Evolutionary conservation across 1,140 invertebrate species (phyloP), one percentile per base, ranked within the genome.

Genomic region (Ptiloglossa arizonensis): DNA sequence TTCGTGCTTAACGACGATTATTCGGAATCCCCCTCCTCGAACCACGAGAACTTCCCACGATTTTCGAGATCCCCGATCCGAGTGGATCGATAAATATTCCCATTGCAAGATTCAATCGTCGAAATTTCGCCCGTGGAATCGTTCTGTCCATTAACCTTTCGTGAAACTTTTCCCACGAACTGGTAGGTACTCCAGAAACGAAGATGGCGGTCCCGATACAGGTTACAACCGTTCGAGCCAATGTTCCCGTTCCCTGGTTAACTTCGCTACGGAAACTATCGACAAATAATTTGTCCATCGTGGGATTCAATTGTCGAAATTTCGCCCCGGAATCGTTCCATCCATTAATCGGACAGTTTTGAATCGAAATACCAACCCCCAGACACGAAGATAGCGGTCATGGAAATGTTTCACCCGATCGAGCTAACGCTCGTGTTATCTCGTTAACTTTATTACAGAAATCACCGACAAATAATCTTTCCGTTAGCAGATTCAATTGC

Each of bases 331-430:
- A 44, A 62, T 62, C 41, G 56, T 50, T 50, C 46, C 5, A 74
- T 75, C 29, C 44, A 54, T 75, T 75, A 68, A 67, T 46, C n/a
- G 72, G 27, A 11, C 50, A 56, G 27, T 44, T 67, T 52, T 46
- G 19, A 6, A 27, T 24, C 8, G 5, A 19, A 46, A 46, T 44
- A 46, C 29, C n/a, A 13, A n/a, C n/a, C 19, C n/a, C 29, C 4
- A 2, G 57, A 50, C 63, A 52, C 15, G 22, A 24, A 52, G 44
- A 50, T 27, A 27, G 17, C 17, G 22, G 24, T 27, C 44, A 66
- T 52, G n/a, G n/a, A 48, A 46, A 27, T 41, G 41, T 60, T 17
- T n/a, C 27, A 60, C 29, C 27, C n/a, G 27, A 27, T 6, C 8
- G 44, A 62, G 50, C 57, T 19, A 57, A 59, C 52, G 24, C 13